Percentiles rank a stretch among this genome's conserved stretches.
These are phyloP conservation scores for Papilio helenus DNA, from an alignment of 1,140 invertebrate genomes.

Conservation along the genomic window DNA sequence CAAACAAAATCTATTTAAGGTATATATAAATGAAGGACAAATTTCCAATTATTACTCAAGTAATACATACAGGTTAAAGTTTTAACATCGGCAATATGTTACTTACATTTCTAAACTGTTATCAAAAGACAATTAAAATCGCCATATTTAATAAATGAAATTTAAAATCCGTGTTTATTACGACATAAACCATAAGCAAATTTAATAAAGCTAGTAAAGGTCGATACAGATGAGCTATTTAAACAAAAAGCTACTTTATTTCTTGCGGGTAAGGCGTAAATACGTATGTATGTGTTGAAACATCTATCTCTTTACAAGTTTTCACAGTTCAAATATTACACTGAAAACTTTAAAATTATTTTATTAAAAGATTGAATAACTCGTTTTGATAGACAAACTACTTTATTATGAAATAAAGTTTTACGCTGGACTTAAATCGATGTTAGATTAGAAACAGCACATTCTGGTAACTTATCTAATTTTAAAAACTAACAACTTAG, in stretches of 20 bases:
- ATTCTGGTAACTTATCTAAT: too few relatives aligned
- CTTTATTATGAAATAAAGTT: too few relatives aligned
- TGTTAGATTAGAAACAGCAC: too few relatives aligned
- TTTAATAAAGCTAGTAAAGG: conserved; percentile 8
- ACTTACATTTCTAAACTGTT: neutral
- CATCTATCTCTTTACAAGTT: neutral
- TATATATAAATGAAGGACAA: too few relatives aligned
- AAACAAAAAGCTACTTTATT: neutral
- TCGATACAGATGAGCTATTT: neutral
- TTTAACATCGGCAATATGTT: neutral
- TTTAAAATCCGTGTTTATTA: conserved; percentile 15
- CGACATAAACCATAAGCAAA: neutral
- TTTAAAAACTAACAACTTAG: neutral
- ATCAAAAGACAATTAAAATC: neutral
- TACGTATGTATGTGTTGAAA: neutral
- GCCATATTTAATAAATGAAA: neutral
- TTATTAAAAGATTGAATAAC: neutral
- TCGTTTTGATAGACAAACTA: neutral
- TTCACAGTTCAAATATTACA: neutral
- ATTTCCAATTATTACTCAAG: too few relatives aligned
- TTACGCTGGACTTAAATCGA: too few relatives aligned
- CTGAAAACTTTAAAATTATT: neutral
- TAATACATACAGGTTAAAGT: neutral
- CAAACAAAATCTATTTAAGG: neutral
- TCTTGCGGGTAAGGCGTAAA: neutral